Conservation (phyloP, 2,797 vertebrate species). For the Pantherophis alleghaniensis region DNA sequence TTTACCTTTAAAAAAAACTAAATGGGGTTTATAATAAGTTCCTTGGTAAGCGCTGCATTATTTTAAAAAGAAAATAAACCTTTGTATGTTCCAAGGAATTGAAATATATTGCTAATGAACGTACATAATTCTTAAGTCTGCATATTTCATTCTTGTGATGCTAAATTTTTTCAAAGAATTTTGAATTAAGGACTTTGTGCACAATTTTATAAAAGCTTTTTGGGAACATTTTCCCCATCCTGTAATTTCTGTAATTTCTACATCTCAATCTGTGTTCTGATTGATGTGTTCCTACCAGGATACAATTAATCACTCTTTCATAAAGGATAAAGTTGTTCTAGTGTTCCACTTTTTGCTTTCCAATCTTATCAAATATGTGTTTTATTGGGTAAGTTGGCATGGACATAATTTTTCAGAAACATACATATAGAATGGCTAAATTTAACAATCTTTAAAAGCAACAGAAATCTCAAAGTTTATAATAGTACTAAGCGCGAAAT, state of each 20-base stretch:
- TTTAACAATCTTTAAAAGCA: background rate
- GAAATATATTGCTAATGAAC: background rate
- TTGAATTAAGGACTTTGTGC: background rate
- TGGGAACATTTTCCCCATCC: background rate
- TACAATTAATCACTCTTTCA: background rate
- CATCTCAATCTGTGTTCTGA: background rate
- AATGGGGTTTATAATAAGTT: slow-evolving; percentile 8
- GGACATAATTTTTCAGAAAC: background rate
- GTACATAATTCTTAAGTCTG: background rate
- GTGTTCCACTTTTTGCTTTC: background rate
- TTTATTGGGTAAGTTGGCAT: background rate
- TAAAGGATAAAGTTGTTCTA: background rate
- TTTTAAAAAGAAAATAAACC: background rate
- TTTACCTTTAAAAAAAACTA: background rate
- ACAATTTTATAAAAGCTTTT: background rate
- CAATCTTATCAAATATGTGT: background rate
- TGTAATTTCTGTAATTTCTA: background rate
- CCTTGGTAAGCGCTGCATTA: background rate
- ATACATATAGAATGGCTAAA: background rate
- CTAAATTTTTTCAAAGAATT: background rate
- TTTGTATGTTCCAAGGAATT: background rate
- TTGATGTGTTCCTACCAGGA: background rate
- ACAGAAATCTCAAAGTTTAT: background rate
- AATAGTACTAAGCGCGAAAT: background rate
- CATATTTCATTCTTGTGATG: background rate